Evolutionary conservation across 2,797 vertebrate genomes (phyloP).

Genomic region (Champsocephalus esox): DNA sequence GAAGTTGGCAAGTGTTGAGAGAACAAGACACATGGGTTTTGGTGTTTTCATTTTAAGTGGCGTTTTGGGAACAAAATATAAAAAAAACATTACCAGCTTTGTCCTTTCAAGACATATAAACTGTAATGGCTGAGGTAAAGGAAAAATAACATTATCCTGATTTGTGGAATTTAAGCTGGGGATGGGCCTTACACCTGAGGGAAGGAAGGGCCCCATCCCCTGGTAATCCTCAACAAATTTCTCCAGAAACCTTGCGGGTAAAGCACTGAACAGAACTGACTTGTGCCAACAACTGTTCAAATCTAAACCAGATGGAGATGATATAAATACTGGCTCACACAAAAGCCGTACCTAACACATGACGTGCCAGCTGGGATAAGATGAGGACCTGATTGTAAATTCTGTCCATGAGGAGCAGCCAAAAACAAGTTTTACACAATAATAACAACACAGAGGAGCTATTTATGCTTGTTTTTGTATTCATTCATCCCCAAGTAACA

Average conservation of each 20-base stretch:
- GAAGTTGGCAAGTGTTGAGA: neutral
- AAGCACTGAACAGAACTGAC: slow-evolving; percentile 7
- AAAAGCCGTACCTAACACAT: slow-evolving; percentile 31
- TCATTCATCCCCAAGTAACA: slow-evolving; percentile 23
- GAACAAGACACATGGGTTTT: neutral
- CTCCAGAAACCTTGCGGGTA: slow-evolving; percentile 26
- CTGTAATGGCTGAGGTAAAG: neutral
- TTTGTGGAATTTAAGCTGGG: neutral
- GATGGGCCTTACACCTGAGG: neutral
- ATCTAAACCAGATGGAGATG: slow-evolving; percentile 71
- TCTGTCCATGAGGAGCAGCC: slow-evolving; percentile 14
- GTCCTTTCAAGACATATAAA: slow-evolving; percentile 3
- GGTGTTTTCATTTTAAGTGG: neutral
- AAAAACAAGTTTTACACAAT: slow-evolving; percentile 47
- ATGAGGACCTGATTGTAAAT: slow-evolving; percentile 32
- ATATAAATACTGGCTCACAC: slow-evolving; percentile 51
- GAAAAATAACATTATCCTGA: slow-evolving; percentile 11
- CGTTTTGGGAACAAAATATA: neutral
- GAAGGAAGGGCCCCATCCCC: slow-evolving; percentile 6
- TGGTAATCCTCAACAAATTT: slow-evolving; percentile 51
- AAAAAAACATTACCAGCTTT: neutral
- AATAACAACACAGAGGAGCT: slow-evolving; percentile 48
- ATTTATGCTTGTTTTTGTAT: slow-evolving; percentile 36
- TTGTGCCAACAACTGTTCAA: slow-evolving; percentile 39
- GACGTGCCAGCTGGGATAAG: slow-evolving; percentile 36